Percentiles rank a stretch among this genome's conserved stretches.
Evolutionary conservation across 1,140 invertebrate species (phyloP).

Genomic region (Lutraria rhynchaena): DNA sequence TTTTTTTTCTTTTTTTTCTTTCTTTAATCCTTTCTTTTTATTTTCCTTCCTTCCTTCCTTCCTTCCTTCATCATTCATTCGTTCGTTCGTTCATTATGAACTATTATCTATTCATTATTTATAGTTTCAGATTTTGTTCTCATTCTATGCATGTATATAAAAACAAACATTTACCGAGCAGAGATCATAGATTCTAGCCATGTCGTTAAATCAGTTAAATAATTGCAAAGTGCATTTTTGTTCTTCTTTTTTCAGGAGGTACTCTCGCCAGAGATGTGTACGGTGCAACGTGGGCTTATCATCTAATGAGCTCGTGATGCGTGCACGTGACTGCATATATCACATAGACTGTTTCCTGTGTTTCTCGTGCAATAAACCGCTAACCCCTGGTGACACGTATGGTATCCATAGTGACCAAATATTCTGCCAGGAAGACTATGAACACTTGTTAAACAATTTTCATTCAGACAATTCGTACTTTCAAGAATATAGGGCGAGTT

Average conservation of each 20-base stretch:
- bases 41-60: no score
- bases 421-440: slow-evolving; percentile 83
- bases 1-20: no score
- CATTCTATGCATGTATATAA: no score
- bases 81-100: no score
- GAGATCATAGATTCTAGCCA: no score
- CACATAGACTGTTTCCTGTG: slow-evolving; percentile 81
- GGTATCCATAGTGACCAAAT: slow-evolving; percentile 84
- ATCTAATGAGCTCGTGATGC: slow-evolving; percentile 90
- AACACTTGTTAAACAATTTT: slow-evolving; percentile 52
- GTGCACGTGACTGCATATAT: slow-evolving; percentile 82
- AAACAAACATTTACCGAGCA: no score
- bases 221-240: no score
- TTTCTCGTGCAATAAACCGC: slow-evolving; percentile 86
- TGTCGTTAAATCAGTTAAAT: no score
- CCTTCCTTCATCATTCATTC: no score
- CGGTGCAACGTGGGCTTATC: slow-evolving; percentile 91
- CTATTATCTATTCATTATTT: no score
- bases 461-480: slow-evolving; percentile 12
- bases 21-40: no score
- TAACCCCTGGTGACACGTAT: slow-evolving; percentile 91
- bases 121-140: no score
- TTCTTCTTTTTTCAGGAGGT: slow-evolving; percentile 79
- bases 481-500: neutral
- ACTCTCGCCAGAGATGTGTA: slow-evolving; percentile 88